phyloP scores from a whole-genome alignment of 2,113 vertebrate genomes.

The Lepus europaeus region DNA sequence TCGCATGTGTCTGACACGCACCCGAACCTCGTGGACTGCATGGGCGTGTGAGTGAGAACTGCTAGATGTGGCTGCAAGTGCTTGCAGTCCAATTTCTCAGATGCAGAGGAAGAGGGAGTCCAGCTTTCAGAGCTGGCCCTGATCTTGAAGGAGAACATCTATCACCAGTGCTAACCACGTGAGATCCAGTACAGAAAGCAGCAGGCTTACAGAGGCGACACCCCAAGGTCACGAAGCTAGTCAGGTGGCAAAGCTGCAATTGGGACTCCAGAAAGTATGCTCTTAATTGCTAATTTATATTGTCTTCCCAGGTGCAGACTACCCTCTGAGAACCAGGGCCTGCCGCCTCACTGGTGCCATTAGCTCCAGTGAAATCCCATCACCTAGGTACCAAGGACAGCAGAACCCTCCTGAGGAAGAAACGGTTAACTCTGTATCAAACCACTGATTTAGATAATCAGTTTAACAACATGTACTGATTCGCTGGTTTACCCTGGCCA shows the following conservation, averaged over 20 bases:
- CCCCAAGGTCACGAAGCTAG: background rate
- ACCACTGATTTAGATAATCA: slow-evolving; percentile 4
- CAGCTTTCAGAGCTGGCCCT: background rate
- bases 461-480: slow-evolving; percentile 34
- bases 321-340: background rate
- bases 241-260: background rate
- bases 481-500: background rate
- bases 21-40: background rate
- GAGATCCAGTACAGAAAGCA: slow-evolving; percentile 26
- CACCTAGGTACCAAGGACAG: slow-evolving; percentile 23
- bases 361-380: slow-evolving; percentile 22
- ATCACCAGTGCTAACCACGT: background rate
- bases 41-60: slow-evolving; percentile 1
- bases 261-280: background rate
- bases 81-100: background rate
- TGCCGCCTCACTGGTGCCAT: background rate
- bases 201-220: background rate
- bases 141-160: slow-evolving; percentile 32
- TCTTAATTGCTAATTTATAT: slow-evolving; percentile 6
- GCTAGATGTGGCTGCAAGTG: background rate
- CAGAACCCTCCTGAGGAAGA: slow-evolving; percentile 23
- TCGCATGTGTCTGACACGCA: background rate
- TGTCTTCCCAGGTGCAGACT: slow-evolving; percentile 41
- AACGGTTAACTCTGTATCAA: slow-evolving; percentile 7
- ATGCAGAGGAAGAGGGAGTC: slow-evolving; percentile 15